Conservation (phyloP, 2,113 vertebrate genomes). For the Mormoops blainvillei region DNA sequence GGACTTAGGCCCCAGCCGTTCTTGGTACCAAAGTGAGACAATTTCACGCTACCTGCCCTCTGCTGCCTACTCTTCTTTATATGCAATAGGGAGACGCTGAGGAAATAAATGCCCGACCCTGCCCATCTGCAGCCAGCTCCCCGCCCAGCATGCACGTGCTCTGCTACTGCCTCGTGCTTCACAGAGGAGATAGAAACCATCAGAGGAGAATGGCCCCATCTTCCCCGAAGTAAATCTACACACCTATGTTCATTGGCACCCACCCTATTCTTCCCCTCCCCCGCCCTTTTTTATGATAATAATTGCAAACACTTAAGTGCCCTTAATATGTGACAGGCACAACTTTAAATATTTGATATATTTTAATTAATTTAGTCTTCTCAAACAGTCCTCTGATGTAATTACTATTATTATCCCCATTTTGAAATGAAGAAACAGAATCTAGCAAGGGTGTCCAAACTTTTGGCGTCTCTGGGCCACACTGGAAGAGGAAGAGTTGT, state of each 20-base stretch:
- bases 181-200: neutral
- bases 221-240: neutral
- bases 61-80: neutral
- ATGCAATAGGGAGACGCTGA: neutral
- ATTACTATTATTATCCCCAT: neutral
- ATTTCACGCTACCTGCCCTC: neutral
- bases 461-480: too few species aligned
- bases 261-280: neutral
- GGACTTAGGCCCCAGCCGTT: neutral
- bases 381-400: neutral
- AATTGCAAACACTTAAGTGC: neutral
- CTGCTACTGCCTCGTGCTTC: neutral
- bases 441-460: too few species aligned
- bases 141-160: fast-evolving
- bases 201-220: neutral
- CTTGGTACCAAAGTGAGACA: neutral
- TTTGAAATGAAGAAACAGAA: neutral
- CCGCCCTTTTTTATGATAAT: neutral
- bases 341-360: neutral
- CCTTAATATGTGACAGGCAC: neutral
- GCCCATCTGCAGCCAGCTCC: fast-evolving
- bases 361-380: neutral
- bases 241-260: too few species aligned
- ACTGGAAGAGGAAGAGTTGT: too few species aligned
- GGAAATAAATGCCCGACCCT: neutral